Base-by-base conservation (phyloP, 2,797 vertebrate genomes). In the Pipistrellus pygmaeus region DNA sequence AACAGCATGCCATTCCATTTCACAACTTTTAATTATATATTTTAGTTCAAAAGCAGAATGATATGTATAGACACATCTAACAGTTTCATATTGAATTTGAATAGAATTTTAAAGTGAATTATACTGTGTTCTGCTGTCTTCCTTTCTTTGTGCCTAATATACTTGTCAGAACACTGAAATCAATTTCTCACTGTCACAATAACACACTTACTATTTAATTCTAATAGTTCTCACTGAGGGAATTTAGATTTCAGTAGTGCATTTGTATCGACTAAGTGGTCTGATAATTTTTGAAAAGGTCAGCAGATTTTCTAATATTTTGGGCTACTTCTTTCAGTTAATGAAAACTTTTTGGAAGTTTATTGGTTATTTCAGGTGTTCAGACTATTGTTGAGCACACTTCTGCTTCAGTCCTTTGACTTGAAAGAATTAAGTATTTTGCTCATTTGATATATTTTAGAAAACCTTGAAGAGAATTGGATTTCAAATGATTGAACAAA, bases 201-300 rank as follows among this genome's bases (percentile, higher is more conserved):
- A 96, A 94, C 3, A 95, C 95, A 95, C 17, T 7, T 72, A 77
- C 73, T 85, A 96, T 93, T 95, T 97, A 97, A 97, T 97, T 96
- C 38, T 82, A 76, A 71, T 38, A 95, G 66, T 88, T 97, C 41
- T 91, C 93, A 57, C 72, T 96, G 78, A 96, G 23, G 17, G 8
- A 93, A 91, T 97, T 97, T 97, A 96, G 57, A 91, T 97, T 93
- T 97, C 55, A 96, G 1, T 66, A 66, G 6, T 80, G 27, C 57
- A 53, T 86, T 88, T 90, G 20, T 68, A 57, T 82, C 0, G 4
- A 77, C 25, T 44, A 66, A 80, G 21, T 27, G 21, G 5, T 69
- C 60, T 6, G 35, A 48, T 23, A 69, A 73, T 78, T 88, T 2
- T 75, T 91, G 51, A 81, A 78, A 20, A 71, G 48, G 32, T 76